Evolutionary conservation across 2,888 invertebrate species (phyloP).

Genomic region (Heteromurus nitidus): DNA sequence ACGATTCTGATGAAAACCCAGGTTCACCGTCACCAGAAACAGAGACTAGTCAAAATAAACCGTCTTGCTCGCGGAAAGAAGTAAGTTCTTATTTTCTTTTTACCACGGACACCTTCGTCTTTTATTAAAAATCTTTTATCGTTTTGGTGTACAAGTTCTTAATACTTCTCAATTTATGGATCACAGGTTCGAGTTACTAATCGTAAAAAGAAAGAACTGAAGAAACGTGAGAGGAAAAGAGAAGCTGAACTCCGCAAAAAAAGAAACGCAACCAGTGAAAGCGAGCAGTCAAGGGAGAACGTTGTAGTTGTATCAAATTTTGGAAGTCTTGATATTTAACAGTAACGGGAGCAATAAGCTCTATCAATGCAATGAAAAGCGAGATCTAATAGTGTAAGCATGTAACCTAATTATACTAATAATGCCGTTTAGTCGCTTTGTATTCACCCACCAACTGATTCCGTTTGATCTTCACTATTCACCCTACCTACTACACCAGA

Average conservation of each 20-base stretch:
- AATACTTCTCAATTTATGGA: not conserved
- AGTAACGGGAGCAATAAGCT: constrained; percentile 1
- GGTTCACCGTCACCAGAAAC: constrained; percentile 32
- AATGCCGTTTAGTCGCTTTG: constrained; percentile 30
- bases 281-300: constrained; percentile 47
- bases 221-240: constrained; percentile 74
- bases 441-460: constrained; percentile 41
- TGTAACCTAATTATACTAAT: constrained; percentile 27
- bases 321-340: constrained; percentile 70
- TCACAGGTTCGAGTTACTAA: constrained; percentile 71
- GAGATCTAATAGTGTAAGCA: constrained; percentile 47
- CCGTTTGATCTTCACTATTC: constrained; percentile 17
- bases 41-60: constrained; percentile 58
- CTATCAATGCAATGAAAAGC: constrained; percentile 40
- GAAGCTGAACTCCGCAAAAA: constrained; percentile 73
- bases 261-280: constrained; percentile 53
- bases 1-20: constrained; percentile 55
- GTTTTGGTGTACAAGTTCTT: no score
- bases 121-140: no score
- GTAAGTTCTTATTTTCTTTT: constrained; percentile 27
- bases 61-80: constrained; percentile 48
- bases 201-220: constrained; percentile 73
- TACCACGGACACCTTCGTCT: no score
- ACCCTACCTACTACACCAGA: no score
- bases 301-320: constrained; percentile 69